Conservation (phyloP, 2,888 invertebrate genomes). For the Petrolisthes manimaculis region DNA sequence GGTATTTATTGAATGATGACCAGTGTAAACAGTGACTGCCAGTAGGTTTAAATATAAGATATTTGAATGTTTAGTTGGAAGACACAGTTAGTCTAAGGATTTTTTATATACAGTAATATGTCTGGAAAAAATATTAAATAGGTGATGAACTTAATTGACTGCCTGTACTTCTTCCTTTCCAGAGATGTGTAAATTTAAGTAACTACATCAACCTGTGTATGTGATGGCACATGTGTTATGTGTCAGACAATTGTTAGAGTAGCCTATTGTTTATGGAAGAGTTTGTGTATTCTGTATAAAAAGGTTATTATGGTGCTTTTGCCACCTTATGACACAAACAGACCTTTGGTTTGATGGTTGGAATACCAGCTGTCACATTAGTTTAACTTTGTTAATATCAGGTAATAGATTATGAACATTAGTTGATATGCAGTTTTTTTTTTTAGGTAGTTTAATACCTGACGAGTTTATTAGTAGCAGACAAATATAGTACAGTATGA, state of each 20-base stretch:
- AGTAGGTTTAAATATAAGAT: background rate
- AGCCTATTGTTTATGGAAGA: background rate
- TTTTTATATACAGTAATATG: background rate
- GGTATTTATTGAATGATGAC: no score
- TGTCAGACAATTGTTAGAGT: background rate
- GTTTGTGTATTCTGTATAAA: background rate
- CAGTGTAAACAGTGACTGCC: no score
- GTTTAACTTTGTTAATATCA: no score
- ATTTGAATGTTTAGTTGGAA: background rate
- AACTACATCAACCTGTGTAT: constrained; percentile 19
- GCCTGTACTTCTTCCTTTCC: constrained; percentile 15
- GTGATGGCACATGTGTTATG: background rate
- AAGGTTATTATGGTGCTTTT: no score
- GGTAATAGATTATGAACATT: no score
- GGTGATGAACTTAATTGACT: background rate
- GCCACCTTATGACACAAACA: no score
- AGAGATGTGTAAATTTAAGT: constrained; percentile 38
- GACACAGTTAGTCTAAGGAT: background rate
- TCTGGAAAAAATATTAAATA: background rate
- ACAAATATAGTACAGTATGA: no score
- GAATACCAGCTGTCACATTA: no score
- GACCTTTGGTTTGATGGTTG: no score
- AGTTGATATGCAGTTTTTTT: no score
- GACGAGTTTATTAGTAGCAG: no score
- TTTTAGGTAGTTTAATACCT: no score